These are phyloP conservation scores for Drosophila bipectinata DNA, from an alignment of 1,140 invertebrate genomes.

Conservation along the genomic window DNA sequence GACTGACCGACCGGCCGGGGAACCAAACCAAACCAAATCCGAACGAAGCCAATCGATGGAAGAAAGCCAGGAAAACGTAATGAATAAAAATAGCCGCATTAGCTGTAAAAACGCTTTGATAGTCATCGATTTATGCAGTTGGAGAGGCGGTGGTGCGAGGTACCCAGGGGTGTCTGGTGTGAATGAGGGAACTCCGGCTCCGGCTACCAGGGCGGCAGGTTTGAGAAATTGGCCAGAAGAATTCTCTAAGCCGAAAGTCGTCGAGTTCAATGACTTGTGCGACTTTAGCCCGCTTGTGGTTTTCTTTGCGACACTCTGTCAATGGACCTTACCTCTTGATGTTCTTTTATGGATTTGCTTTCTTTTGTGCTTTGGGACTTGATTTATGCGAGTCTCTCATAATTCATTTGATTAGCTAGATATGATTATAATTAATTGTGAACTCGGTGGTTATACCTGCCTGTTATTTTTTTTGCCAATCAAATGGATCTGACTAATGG, in stretches of 20 bases:
- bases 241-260: conserved; percentile 66
- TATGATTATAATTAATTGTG: conserved; percentile 28
- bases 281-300: conserved; percentile 24
- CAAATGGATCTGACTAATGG: conserved; percentile 56
- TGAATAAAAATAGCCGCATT: conserved; percentile 83
- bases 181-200: conserved; percentile 11
- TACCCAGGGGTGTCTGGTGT: conserved; percentile 8
- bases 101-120: conserved; percentile 80
- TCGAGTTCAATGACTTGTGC: conserved; percentile 68
- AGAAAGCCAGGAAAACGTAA: conserved; percentile 77
- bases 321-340: conserved; percentile 19
- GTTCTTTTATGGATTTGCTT: conserved; percentile 50
- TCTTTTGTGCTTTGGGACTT: conserved; percentile 58
- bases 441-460: conserved; percentile 2
- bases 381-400: conserved; percentile 56
- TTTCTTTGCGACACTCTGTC: conserved; percentile 60
- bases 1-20: conserved; percentile 20
- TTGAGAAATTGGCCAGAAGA: conserved; percentile 78
- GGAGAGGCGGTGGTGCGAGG: conserved; percentile 6
- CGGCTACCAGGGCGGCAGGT: conserved; percentile 14
- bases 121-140: conserved; percentile 74
- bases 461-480: background rate
- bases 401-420: conserved; percentile 65
- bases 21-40: conserved; percentile 16
- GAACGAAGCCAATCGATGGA: conserved; percentile 54